Evolutionary conservation across 1,140 invertebrate genomes (phyloP).

Genomic region (Wiebesia pumilae): DNA sequence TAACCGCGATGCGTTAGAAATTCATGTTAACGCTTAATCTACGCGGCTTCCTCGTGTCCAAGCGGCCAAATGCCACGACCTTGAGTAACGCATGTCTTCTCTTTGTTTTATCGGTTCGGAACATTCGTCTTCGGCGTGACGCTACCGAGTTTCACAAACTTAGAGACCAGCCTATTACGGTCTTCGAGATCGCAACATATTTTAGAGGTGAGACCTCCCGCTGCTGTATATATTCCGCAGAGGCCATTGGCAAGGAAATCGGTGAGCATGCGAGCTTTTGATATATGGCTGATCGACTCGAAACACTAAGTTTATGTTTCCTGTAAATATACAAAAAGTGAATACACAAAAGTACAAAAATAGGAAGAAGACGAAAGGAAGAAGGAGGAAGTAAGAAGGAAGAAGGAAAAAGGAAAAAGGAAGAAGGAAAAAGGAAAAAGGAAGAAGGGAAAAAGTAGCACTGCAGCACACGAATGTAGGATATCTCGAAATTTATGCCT

Average conservation of each 20-base stretch:
- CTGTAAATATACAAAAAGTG: neutral
- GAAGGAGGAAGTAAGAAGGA: no score
- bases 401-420: no score
- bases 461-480: neutral
- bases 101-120: slow-evolving; percentile 57
- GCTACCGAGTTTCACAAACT: slow-evolving; percentile 59
- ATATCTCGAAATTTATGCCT: slow-evolving; percentile 8
- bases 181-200: slow-evolving; percentile 17
- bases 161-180: neutral
- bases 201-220: slow-evolving; percentile 14
- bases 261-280: neutral
- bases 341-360: neutral
- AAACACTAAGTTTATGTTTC: neutral
- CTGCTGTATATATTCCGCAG: neutral
- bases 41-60: slow-evolving; percentile 34
- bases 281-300: slow-evolving; percentile 21
- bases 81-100: slow-evolving; percentile 22
- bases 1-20: slow-evolving; percentile 42
- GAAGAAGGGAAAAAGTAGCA: no score
- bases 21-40: slow-evolving; percentile 40
- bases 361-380: no score
- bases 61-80: neutral
- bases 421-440: no score
- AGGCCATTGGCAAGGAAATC: neutral
- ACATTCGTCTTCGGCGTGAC: slow-evolving; percentile 62